These are phyloP conservation scores for Ariopsis seemanni DNA, from an alignment of 2,113 vertebrate species.

Conservation along the genomic window DNA sequence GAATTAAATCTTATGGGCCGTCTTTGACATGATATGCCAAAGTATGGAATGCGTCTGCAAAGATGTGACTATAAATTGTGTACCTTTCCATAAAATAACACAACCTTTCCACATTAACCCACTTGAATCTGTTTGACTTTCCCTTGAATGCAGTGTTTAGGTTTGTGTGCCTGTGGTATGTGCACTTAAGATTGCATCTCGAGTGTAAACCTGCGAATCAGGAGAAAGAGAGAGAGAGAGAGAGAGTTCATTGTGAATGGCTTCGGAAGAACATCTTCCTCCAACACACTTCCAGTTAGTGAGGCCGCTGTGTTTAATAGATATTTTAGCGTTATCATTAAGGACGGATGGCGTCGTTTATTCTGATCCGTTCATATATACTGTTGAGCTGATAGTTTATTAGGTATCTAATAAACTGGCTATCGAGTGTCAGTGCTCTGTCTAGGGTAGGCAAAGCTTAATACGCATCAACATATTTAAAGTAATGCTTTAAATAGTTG, in stretches of 20 bases:
- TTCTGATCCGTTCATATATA: background rate
- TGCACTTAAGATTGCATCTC: conserved; percentile 50
- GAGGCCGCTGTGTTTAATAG: conserved; percentile 41
- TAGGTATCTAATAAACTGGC: conserved; percentile 6
- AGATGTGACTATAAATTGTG: conserved; percentile 48
- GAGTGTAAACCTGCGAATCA: conserved; percentile 51
- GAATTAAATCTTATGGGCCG: background rate
- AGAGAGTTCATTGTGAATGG: conserved; percentile 35
- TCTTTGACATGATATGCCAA: conserved; percentile 28
- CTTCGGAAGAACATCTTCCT: conserved; percentile 29
- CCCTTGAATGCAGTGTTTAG: conserved; percentile 45
- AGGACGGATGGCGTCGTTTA: conserved; percentile 33
- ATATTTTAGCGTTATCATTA: conserved; percentile 50
- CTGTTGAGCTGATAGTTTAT: background rate
- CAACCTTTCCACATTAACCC: conserved; percentile 38
- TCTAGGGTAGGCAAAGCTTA: background rate
- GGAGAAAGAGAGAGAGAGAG: background rate
- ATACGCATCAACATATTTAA: conserved; percentile 3
- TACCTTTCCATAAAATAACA: conserved; percentile 51
- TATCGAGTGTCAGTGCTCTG: conserved; percentile 24
- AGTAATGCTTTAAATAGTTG: conserved; percentile 5
- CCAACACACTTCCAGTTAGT: conserved; percentile 55
- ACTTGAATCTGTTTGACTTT: conserved; percentile 53
- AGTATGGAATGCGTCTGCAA: conserved; percentile 31
- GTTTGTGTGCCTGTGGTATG: conserved; percentile 49